phyloP scores from a whole-genome alignment of 2,113 vertebrate species.

The Balaeniceps rex region DNA sequence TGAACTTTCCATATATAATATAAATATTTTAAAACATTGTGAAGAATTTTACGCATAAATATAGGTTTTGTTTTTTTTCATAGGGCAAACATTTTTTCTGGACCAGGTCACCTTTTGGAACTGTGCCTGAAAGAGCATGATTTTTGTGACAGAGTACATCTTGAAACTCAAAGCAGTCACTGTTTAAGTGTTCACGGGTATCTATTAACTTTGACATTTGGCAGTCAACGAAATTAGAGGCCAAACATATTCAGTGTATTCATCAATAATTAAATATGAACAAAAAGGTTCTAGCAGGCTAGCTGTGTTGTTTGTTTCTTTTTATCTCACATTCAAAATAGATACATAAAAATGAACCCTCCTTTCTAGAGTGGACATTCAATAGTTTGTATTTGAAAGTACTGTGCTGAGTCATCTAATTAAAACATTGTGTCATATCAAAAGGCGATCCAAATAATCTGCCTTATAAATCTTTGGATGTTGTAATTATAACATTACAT shows the following conservation, averaged over 20 bases:
- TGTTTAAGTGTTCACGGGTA: background rate
- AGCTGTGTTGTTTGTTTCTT: background rate
- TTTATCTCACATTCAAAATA: background rate
- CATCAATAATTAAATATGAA: background rate
- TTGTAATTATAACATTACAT: background rate
- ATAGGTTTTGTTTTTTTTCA: background rate
- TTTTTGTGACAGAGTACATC: background rate
- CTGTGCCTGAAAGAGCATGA: background rate
- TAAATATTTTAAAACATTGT: background rate
- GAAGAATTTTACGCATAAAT: background rate
- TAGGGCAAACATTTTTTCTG: background rate
- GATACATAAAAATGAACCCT: background rate
- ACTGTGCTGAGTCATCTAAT: background rate
- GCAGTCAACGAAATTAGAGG: background rate
- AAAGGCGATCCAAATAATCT: background rate
- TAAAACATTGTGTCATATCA: background rate
- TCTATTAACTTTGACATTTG: background rate
- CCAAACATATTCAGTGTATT: background rate
- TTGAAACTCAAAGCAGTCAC: background rate
- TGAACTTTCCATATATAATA: background rate
- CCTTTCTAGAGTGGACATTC: background rate
- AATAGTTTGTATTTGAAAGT: background rate
- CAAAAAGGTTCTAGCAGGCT: background rate
- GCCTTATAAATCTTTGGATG: background rate
- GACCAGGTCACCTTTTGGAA: background rate